Evolutionary conservation across 1,140 invertebrate species (phyloP).

Genomic region (Papilio machaon): DNA sequence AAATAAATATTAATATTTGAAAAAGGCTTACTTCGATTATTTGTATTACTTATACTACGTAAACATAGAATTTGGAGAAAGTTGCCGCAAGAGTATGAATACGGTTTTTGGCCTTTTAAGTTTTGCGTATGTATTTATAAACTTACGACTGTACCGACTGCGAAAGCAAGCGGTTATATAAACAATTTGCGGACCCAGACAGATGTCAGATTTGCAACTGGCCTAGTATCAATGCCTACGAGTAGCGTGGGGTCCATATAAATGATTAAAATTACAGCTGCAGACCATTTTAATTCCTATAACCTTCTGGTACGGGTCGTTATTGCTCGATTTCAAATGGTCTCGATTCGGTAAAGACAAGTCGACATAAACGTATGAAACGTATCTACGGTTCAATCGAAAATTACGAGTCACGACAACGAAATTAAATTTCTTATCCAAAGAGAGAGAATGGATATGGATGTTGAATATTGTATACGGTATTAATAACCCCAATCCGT

Average conservation of each 20-base stretch:
- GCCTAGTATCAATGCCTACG: constrained; percentile 29
- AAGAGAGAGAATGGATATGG: constrained; percentile 8
- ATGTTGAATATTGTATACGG: constrained; percentile 8
- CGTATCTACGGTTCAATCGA: constrained; percentile 28
- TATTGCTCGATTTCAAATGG: constrained; percentile 1
- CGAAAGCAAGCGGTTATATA: constrained; percentile 57
- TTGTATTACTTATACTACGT: background rate
- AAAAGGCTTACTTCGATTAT: background rate
- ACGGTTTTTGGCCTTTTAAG: constrained; percentile 4
- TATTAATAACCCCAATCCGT: constrained; percentile 50
- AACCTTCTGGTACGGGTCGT: background rate
- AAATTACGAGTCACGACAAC: constrained; percentile 35
- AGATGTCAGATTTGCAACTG: constrained; percentile 35
- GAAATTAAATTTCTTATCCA: constrained; percentile 30
- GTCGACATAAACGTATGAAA: constrained; percentile 21
- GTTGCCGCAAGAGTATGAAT: background rate
- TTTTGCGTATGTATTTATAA: constrained; percentile 40
- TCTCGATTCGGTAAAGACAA: constrained; percentile 19
- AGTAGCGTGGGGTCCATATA: constrained; percentile 14
- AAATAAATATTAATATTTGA: background rate
- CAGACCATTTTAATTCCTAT: constrained; percentile 22
- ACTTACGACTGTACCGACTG: constrained; percentile 39
- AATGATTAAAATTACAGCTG: constrained; percentile 7
- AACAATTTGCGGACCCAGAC: constrained; percentile 45
- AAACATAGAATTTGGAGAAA: constrained; percentile 1